These are phyloP conservation scores for Tipula vernalis DNA, from an alignment of 2,888 invertebrate species.

Conservation along the genomic window DNA sequence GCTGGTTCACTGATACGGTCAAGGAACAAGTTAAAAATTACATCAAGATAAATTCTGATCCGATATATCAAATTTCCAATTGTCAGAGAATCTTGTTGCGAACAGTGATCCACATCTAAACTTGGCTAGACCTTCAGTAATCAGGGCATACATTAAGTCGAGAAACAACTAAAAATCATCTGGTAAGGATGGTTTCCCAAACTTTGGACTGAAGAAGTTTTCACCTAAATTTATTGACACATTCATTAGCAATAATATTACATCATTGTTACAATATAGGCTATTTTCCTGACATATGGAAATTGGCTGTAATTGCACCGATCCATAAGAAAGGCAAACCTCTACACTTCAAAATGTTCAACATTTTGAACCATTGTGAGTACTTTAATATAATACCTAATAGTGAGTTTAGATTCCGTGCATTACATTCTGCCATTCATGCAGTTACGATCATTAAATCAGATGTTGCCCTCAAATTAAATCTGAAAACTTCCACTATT, in stretches of 20 bases:
- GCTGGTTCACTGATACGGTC: not conserved
- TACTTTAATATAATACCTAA: slow-evolving; percentile 9
- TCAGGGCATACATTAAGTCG: not conserved
- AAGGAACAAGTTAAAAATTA: not conserved
- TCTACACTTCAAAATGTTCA: not conserved
- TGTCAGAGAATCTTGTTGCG: too few relatives aligned
- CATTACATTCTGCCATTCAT: not conserved
- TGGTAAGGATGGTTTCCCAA: not conserved
- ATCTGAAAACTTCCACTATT: not conserved
- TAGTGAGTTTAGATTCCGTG: slow-evolving; percentile 8
- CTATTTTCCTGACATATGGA: not conserved
- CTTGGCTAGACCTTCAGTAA: not conserved
- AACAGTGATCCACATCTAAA: too few relatives aligned
- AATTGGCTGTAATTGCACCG: not conserved
- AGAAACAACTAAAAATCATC: not conserved
- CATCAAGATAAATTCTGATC: not conserved
- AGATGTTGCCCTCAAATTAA: not conserved
- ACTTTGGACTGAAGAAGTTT: not conserved
- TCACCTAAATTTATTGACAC: not conserved
- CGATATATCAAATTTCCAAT: not conserved
- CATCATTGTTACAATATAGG: not conserved
- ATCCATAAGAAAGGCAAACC: too few relatives aligned
- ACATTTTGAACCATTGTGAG: not conserved
- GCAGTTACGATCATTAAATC: not conserved
- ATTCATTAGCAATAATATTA: not conserved